Evolutionary conservation across 2,888 invertebrate species (phyloP).

Genomic region (Selenia dentaria): DNA sequence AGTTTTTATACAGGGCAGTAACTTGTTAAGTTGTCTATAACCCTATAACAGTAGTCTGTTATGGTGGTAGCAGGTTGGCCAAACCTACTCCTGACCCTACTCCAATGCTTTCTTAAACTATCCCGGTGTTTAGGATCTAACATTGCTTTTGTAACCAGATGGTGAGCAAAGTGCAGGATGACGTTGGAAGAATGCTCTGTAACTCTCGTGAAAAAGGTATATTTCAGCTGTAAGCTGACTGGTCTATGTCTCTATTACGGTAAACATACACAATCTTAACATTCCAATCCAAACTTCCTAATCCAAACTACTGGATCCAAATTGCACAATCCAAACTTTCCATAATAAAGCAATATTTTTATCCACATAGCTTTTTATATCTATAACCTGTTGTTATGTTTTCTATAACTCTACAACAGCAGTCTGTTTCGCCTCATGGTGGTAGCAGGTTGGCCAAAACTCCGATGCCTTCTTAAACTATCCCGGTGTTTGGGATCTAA

Average conservation of each 20-base stretch:
- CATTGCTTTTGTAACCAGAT: conserved; percentile 93
- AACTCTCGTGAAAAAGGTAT: conserved; percentile 93
- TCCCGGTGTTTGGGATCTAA: conserved; percentile 89
- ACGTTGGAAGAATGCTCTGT: conserved; percentile 87
- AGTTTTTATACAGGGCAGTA: too few relatives aligned
- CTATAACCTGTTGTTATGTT: neutral
- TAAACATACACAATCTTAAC: too few relatives aligned
- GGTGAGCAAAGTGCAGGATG: conserved; percentile 87
- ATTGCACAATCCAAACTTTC: neutral
- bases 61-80: conserved; percentile 33
- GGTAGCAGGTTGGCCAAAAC: conserved; percentile 35
- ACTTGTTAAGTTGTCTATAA: conserved; percentile 22
- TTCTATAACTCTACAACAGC: conserved; percentile 36
- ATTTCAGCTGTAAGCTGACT: too few relatives aligned
- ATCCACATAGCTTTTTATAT: too few relatives aligned
- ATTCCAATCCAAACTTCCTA: too few relatives aligned
- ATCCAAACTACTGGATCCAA: neutral
- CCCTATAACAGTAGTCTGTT: conserved; percentile 39
- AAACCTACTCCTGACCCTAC: too few relatives aligned
- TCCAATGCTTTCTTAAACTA: conserved; percentile 85
- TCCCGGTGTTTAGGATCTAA: conserved; percentile 89
- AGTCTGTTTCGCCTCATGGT: conserved; percentile 37
- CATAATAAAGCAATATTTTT: too few relatives aligned
- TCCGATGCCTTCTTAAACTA: conserved; percentile 85
- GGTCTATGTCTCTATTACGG: too few relatives aligned